Evolutionary conservation across 2,888 invertebrate genomes (phyloP).

Genomic region (Parnassius apollo): DNA sequence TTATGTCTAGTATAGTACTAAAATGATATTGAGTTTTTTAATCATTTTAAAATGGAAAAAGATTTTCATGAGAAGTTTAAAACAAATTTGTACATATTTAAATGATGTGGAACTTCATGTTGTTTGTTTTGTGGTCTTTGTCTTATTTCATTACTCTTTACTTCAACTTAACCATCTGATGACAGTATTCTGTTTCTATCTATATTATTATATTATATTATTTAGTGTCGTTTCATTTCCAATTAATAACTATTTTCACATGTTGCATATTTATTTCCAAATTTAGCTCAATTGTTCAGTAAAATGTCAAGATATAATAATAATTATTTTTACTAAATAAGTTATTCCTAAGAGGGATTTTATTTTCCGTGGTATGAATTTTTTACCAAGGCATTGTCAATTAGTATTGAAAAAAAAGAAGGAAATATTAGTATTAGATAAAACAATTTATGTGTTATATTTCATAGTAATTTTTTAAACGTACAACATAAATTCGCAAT

Average conservation of each 20-base stretch:
- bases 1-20: conserved; percentile 35
- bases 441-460: conserved; percentile 6
- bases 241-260: background rate
- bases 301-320: background rate
- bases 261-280: conserved; percentile 22
- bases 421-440: conserved; percentile 17
- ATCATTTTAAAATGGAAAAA: conserved; percentile 1
- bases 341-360: conserved; percentile 1
- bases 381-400: conserved; percentile 29
- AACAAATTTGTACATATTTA: conserved; percentile 17
- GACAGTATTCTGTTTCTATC: conserved; percentile 30
- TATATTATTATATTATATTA: conserved; percentile 20
- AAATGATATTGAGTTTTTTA: conserved; percentile 24
- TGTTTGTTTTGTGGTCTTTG: conserved; percentile 5
- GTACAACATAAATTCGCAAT: conserved; percentile 27
- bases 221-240: conserved; percentile 5
- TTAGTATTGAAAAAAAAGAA: conserved; percentile 29
- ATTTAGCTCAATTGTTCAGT: conserved; percentile 20
- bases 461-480: conserved; percentile 22
- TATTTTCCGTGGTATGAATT: conserved; percentile 1
- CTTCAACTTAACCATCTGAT: conserved; percentile 26
- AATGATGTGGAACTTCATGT: background rate
- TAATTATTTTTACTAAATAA: background rate
- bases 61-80: conserved; percentile 31
- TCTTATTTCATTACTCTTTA: conserved; percentile 8